Evolutionary conservation across 2,888 invertebrate species (phyloP).

Genomic region (Sphecodes monilicornis): DNA sequence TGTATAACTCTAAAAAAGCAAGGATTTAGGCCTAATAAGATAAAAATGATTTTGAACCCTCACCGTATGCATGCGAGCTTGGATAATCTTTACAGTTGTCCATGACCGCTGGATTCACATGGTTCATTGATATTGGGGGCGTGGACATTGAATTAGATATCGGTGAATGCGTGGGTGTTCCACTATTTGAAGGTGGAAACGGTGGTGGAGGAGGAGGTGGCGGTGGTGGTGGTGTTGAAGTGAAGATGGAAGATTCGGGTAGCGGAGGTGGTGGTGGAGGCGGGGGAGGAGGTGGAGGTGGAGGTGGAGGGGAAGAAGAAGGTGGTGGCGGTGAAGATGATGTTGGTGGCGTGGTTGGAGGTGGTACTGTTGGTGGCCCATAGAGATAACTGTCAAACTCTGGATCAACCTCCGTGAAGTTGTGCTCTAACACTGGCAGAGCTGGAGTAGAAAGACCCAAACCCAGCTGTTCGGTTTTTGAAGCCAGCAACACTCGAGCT

Average conservation of each 20-base stretch:
- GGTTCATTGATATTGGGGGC: constrained; percentile 63
- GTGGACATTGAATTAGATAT: constrained; percentile 63
- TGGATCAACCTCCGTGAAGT: constrained; percentile 92
- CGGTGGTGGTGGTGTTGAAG: constrained; percentile 72
- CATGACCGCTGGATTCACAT: constrained; percentile 52
- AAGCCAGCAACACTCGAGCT: constrained; percentile 92
- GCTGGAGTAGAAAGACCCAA: constrained; percentile 90
- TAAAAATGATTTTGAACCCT: constrained; percentile 11
- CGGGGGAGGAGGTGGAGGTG: constrained; percentile 75
- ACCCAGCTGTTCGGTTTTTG: constrained; percentile 91
- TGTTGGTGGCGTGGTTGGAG: constrained; percentile 76
- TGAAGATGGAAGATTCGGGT: constrained; percentile 70
- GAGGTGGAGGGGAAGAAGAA: constrained; percentile 73
- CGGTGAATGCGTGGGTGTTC: constrained; percentile 75
- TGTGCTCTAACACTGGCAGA: constrained; percentile 89
- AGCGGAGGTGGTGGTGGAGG: constrained; percentile 75
- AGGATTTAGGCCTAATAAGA: neutral
- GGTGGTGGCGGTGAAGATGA: constrained; percentile 76
- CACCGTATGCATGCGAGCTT: constrained; percentile 66
- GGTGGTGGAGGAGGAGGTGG: constrained; percentile 73
- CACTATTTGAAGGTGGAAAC: constrained; percentile 67
- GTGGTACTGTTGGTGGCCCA: constrained; percentile 83
- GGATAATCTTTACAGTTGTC: constrained; percentile 68
- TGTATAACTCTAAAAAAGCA: neutral
- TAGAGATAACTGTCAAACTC: constrained; percentile 90